Evolutionary conservation across 2,113 vertebrate species (phyloP).

Genomic region (Eudyptes chrysolophus): DNA sequence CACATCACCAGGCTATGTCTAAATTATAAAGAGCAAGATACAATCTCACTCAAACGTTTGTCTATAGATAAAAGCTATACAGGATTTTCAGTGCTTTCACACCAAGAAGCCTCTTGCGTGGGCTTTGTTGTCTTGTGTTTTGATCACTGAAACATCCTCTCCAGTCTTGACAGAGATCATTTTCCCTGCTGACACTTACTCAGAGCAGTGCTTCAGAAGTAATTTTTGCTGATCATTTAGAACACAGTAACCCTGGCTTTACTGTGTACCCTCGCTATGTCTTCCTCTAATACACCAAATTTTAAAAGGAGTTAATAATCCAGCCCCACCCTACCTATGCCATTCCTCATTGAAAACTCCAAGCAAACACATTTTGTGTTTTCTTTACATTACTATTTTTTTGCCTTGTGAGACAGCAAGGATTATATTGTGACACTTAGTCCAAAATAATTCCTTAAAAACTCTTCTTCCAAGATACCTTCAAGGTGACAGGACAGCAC

Average conservation of each 20-base stretch:
- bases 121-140: neutral
- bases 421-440: neutral
- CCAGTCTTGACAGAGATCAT: neutral
- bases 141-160: neutral
- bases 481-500: neutral
- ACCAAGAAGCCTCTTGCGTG: neutral
- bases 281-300: neutral
- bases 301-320: neutral
- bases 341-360: neutral
- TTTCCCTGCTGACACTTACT: neutral
- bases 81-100: neutral
- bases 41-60: neutral
- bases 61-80: neutral
- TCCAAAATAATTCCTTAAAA: neutral
- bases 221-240: neutral
- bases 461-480: neutral
- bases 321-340: neutral
- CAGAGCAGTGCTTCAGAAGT: neutral
- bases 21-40: neutral
- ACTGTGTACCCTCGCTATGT: fast-evolving
- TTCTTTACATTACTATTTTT: neutral
- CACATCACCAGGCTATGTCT: neutral
- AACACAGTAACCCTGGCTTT: neutral
- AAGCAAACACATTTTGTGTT: neutral
- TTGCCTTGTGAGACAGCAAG: neutral